Conservation (phyloP, 2,113 vertebrate species). For the Ursus arctos region DNA sequence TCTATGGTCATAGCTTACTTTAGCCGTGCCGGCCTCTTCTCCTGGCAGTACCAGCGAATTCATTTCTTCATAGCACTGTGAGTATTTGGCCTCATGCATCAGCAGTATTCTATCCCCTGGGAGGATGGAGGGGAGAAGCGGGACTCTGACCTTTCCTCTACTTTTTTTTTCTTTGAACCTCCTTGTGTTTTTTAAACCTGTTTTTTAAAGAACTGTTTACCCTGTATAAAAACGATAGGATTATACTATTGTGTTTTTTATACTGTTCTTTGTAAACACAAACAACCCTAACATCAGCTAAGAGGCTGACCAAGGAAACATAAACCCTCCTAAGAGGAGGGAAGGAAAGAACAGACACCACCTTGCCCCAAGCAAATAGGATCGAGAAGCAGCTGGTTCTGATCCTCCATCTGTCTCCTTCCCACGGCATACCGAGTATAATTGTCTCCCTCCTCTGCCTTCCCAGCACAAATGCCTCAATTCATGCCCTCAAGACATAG, state of each 20-base stretch:
- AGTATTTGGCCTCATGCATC: background rate
- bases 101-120: fast-evolving
- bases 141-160: no score
- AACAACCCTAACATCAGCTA: background rate
- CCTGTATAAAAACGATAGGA: background rate
- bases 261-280: background rate
- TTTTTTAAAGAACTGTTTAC: background rate
- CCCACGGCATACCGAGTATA: no score
- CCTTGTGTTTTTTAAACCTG: background rate
- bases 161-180: background rate
- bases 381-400: background rate
- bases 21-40: background rate
- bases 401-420: background rate
- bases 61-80: conserved; percentile 73
- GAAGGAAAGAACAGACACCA: background rate
- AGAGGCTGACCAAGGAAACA: background rate
- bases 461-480: background rate
- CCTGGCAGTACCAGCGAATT: background rate
- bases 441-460: background rate
- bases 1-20: conserved; percentile 70
- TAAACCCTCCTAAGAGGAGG: background rate
- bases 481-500: background rate
- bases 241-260: background rate
- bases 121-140: background rate
- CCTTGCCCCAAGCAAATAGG: background rate